Percentiles rank a stretch among this genome's conserved stretches.
Evolutionary conservation across 2,888 invertebrate genomes (phyloP).

Genomic region (Anagyrus pseudococci): DNA sequence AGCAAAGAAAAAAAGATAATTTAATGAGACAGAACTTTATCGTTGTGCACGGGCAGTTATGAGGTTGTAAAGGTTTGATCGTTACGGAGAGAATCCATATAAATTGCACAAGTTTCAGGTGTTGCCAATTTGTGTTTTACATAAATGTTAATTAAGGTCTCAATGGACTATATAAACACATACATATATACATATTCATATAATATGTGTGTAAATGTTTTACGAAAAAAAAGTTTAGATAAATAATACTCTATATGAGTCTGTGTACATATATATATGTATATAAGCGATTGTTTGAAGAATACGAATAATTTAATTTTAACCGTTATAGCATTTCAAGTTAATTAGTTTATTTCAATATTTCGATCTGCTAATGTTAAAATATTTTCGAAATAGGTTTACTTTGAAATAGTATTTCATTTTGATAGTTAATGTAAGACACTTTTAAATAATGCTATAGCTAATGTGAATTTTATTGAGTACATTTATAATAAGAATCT

Average conservation of each 20-base stretch:
- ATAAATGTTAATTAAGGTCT: conserved; percentile 39
- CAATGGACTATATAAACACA: conserved; percentile 30
- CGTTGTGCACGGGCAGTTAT: conserved; percentile 22
- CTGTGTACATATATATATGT: conserved; percentile 34
- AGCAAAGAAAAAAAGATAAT: too few relatives aligned
- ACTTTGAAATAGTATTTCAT: too few relatives aligned
- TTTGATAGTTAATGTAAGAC: too few relatives aligned
- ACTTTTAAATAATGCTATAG: too few relatives aligned
- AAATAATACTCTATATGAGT: conserved; percentile 32
- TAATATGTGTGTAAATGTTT: conserved; percentile 39
- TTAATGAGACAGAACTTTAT: conserved; percentile 30
- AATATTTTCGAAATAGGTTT: too few relatives aligned
- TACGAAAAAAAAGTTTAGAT: conserved; percentile 34
- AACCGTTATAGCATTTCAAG: too few relatives aligned
- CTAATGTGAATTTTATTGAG: too few relatives aligned
- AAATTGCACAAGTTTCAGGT: conserved; percentile 30
- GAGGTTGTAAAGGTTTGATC: conserved; percentile 8
- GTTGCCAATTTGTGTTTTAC: conserved; percentile 37
- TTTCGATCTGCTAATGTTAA: too few relatives aligned
- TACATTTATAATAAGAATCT: too few relatives aligned
- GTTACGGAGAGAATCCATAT: not conserved
- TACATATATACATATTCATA: too few relatives aligned
- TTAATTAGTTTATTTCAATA: too few relatives aligned
- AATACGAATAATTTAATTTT: conserved; percentile 22
- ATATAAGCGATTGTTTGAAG: conserved; percentile 31